A percentile compares a stretch with the other conserved stretches of the same genome.
Conservation (phyloP, 2,113 vertebrate species). For the Circaetus cinerascens region DNA sequence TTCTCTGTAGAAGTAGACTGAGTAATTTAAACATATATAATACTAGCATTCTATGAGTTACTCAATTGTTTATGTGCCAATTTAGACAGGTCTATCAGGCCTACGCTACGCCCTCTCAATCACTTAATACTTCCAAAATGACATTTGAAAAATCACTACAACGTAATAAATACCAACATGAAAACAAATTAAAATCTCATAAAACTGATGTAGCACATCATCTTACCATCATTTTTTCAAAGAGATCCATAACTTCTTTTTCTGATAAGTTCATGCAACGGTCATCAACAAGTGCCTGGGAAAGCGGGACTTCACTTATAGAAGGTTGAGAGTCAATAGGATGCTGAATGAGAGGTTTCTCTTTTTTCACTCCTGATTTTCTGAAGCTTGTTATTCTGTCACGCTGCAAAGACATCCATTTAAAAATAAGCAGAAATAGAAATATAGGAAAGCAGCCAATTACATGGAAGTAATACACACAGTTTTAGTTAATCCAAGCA, state of each 20-base stretch:
- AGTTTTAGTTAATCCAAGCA: constrained; percentile 61
- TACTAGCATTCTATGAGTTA: neutral
- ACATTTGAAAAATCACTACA: neutral
- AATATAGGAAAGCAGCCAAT: neutral
- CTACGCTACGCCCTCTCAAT: neutral
- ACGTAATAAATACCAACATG: neutral
- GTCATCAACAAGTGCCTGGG: constrained; percentile 90
- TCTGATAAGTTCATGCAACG: constrained; percentile 93
- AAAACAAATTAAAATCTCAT: neutral
- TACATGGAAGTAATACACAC: neutral
- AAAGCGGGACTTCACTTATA: constrained; percentile 83
- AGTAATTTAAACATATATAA: neutral
- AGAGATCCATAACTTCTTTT: constrained; percentile 96
- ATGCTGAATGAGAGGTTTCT: constrained; percentile 94
- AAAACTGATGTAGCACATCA: neutral
- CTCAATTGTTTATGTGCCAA: neutral
- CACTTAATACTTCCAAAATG: neutral
- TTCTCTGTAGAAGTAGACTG: neutral
- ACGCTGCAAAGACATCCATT: constrained; percentile 79
- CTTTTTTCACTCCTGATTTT: constrained; percentile 87
- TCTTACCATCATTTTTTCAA: constrained; percentile 99
- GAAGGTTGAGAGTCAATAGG: constrained; percentile 85
- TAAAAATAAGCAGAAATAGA: constrained; percentile 20
- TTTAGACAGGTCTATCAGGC: neutral
- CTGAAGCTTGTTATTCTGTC: constrained; percentile 96